Percentiles rank a stretch among this genome's conserved stretches.
Evolutionary conservation across 2,113 vertebrate genomes (phyloP).

Genomic region (Oryzias celebensis): DNA sequence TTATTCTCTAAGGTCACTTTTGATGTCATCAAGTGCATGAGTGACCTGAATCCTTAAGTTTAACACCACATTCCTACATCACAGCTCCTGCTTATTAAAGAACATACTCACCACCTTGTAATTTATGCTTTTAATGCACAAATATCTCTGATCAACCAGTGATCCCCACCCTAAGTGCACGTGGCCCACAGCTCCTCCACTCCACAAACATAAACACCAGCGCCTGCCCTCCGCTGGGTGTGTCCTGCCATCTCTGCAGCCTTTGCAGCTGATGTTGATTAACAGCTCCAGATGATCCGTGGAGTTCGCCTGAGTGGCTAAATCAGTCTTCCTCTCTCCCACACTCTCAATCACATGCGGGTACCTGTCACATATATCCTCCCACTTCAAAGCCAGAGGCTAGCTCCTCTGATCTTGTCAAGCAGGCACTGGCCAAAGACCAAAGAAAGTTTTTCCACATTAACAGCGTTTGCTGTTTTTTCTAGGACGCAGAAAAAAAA

Average conservation of each 20-base stretch:
- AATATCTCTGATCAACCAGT: conserved; percentile 50
- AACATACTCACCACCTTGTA: conserved; percentile 35
- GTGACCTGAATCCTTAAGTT: background rate
- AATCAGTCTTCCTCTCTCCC: conserved; percentile 16
- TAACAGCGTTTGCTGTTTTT: conserved; percentile 20
- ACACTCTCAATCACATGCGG: conserved; percentile 22
- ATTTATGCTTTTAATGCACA: conserved; percentile 58
- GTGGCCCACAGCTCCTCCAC: background rate
- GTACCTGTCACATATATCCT: conserved; percentile 28
- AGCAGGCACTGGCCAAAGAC: conserved; percentile 25
- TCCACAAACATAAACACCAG: conserved; percentile 21
- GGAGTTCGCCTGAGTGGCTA: conserved; percentile 33
- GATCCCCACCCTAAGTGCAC: conserved; percentile 56
- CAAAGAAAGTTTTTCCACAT: conserved; percentile 15
- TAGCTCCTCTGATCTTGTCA: conserved; percentile 28
- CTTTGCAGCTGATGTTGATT: conserved; percentile 47
- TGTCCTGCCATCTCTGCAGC: conserved; percentile 45
- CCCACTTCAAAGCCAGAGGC: conserved; percentile 49
- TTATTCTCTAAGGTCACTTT: no score
- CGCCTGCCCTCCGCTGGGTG: conserved; percentile 46
- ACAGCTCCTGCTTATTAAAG: conserved; percentile 54
- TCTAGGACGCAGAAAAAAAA: conserved; percentile 5
- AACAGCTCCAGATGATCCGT: conserved; percentile 47
- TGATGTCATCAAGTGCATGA: no score
- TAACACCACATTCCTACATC: conserved; percentile 18